A percentile compares a stretch with the other conserved stretches of the same genome.
Evolutionary conservation across 2,113 vertebrate genomes (phyloP).

Genomic region (human): DNA sequence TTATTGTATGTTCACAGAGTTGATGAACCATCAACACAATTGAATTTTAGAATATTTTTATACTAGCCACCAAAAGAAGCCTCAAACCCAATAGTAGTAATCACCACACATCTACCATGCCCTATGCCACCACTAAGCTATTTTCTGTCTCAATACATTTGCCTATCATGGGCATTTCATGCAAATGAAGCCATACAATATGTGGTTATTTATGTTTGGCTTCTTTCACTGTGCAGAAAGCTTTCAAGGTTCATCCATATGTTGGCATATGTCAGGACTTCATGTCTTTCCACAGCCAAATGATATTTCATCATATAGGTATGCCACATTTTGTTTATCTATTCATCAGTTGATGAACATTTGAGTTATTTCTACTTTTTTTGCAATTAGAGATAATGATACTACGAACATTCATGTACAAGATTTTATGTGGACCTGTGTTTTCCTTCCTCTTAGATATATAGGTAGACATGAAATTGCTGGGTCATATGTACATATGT

Average conservation of each 20-base stretch:
- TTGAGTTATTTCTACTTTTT: background rate
- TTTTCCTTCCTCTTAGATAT: background rate
- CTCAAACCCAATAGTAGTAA: background rate
- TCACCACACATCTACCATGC: background rate
- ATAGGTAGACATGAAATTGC: background rate
- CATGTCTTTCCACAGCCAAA: background rate
- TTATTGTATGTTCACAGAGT: background rate
- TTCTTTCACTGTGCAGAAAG: background rate
- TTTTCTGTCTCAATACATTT: background rate
- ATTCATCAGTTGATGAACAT: background rate
- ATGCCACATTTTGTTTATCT: background rate
- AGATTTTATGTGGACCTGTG: background rate
- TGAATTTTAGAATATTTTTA: background rate
- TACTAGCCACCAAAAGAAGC: background rate
- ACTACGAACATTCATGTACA: background rate
- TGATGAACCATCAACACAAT: background rate
- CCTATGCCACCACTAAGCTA: too few relatives aligned
- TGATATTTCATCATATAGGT: background rate
- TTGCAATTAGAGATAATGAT: background rate
- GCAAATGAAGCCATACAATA: rapidly evolving
- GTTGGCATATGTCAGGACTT: background rate
- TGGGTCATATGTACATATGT: background rate
- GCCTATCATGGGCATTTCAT: too few relatives aligned
- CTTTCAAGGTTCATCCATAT: background rate
- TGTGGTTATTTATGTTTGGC: background rate